Evolutionary conservation across 2,888 invertebrate species (phyloP).

Genomic region (Sepiola atlantica): DNA sequence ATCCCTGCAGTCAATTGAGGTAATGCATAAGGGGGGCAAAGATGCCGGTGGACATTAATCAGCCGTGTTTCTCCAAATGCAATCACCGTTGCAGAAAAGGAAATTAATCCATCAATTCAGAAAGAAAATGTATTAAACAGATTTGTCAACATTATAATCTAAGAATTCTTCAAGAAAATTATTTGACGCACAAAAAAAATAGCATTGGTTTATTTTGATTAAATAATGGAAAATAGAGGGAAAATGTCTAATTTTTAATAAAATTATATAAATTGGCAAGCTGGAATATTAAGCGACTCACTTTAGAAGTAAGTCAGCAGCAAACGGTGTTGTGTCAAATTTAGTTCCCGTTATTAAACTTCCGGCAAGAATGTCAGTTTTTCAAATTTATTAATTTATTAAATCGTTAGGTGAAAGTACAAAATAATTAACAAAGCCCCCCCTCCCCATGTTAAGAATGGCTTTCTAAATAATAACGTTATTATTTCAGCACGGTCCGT

Average conservation of each 20-base stretch:
- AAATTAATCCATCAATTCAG: background rate
- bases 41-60: background rate
- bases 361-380: too few species aligned
- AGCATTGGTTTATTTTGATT: background rate
- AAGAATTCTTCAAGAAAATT: background rate
- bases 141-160: background rate
- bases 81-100: background rate
- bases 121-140: background rate
- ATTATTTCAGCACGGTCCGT: too few species aligned
- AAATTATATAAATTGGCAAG: background rate
- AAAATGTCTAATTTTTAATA: background rate
- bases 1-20: background rate
- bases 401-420: too few species aligned
- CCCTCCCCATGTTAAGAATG: too few species aligned
- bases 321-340: too few species aligned
- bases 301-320: too few species aligned
- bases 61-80: background rate
- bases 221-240: background rate
- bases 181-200: background rate
- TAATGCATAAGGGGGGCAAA: background rate
- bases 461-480: too few species aligned
- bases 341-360: too few species aligned
- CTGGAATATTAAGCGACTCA: too few species aligned
- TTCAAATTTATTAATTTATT: too few species aligned
- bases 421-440: too few species aligned